A percentile compares a stretch with the other conserved stretches of the same genome.
These are phyloP conservation scores for Lophochroa leadbeateri DNA, from an alignment of 2,113 vertebrate genomes.

Conservation along the genomic window DNA sequence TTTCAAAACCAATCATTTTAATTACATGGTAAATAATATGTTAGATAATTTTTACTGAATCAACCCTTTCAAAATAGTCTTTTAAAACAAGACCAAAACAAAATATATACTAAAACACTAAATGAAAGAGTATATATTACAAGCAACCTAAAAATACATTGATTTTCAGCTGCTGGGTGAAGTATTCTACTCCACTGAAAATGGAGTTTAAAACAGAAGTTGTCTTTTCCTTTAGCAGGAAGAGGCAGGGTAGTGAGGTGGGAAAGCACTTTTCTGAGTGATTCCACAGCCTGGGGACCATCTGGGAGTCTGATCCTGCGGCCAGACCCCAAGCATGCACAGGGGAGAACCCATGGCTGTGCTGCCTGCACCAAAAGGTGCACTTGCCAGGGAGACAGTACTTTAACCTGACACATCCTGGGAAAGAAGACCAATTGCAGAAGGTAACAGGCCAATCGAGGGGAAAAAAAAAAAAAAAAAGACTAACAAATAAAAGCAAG, in stretches of 20 bases:
- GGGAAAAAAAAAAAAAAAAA: no score
- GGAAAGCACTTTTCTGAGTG: neutral
- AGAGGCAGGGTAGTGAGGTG: neutral
- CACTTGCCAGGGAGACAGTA: neutral
- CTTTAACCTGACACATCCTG: neutral
- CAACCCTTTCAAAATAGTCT: neutral
- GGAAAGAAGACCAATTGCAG: neutral
- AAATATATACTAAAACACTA: neutral
- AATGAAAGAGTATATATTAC: neutral
- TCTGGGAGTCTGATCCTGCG: neutral
- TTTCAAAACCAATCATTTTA: neutral
- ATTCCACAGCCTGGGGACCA: neutral
- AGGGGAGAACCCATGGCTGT: fast-evolving
- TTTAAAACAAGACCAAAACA: neutral
- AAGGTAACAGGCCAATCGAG: neutral
- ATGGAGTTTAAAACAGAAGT: neutral
- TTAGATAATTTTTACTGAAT: neutral
- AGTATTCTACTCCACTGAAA: neutral
- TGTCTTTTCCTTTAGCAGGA: neutral
- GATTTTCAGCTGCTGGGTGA: neutral
- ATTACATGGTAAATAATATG: neutral
- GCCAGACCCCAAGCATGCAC: neutral
- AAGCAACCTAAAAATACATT: neutral
- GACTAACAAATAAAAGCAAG: fast-evolving
- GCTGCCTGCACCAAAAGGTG: neutral